These are phyloP conservation scores for Myotis planiceps DNA, from an alignment of 2,797 vertebrate genomes.

Conservation along the genomic window DNA sequence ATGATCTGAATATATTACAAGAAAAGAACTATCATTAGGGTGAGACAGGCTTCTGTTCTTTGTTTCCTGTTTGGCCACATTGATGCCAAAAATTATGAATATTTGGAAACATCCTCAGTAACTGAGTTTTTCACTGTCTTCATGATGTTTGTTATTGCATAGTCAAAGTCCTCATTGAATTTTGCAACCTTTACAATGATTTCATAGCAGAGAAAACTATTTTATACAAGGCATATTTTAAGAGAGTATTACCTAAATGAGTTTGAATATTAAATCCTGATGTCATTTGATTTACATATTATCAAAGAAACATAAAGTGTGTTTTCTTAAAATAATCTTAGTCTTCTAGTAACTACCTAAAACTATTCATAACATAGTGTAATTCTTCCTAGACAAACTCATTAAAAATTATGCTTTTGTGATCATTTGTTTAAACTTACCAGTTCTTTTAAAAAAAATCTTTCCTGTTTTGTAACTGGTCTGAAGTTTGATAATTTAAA, in stretches of 20 bases:
- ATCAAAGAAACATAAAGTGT: conserved; percentile 53
- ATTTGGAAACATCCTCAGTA: conserved; percentile 62
- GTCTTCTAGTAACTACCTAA: conserved; percentile 55
- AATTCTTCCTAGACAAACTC: conserved; percentile 14
- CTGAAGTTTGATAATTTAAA: conserved; percentile 9
- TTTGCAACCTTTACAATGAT: conserved; percentile 37
- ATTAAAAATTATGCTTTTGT: conserved; percentile 32
- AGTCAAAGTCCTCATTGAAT: conserved; percentile 35
- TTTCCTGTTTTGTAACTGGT: conserved; percentile 5
- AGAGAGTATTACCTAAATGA: conserved; percentile 52
- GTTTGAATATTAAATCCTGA: conserved; percentile 62
- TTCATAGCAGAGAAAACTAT: conserved; percentile 42
- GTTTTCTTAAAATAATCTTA: conserved; percentile 66
- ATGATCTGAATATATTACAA: not conserved
- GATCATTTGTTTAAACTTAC: conserved; percentile 38
- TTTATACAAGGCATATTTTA: conserved; percentile 54
- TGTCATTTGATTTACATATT: conserved; percentile 58
- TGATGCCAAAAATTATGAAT: conserved; percentile 62
- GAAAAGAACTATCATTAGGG: not conserved
- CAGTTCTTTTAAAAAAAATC: not conserved
- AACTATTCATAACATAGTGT: conserved; percentile 4
- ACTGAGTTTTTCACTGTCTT: conserved; percentile 57
- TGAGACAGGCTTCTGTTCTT: conserved; percentile 16
- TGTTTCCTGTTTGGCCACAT: conserved; percentile 37
- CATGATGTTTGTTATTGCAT: conserved; percentile 28